Base-by-base conservation (phyloP, 37 sponge, comb jelly and placozoan genomes). In the Theonella swinhoei region DNA sequence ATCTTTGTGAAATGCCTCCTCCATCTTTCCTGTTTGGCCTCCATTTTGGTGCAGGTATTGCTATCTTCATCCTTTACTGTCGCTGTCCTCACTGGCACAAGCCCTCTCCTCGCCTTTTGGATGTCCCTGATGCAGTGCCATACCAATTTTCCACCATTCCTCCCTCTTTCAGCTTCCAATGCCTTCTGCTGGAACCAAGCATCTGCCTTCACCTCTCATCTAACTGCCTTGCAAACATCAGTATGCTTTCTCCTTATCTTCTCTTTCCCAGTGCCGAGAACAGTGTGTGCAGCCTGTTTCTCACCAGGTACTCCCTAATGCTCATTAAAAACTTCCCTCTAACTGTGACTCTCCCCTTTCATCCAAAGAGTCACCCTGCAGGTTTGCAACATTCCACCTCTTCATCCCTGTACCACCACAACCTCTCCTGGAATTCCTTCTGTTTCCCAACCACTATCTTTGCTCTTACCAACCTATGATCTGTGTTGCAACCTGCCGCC, bases 51-150 rank as follows among this genome's bases (percentile, higher is more conserved):
- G 41, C 73, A 82, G 29, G 7, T 11, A 33, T 72, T 72, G 36
- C 83, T 74, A 9, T 82, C 62, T 41, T 82, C 75, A 39, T 64
- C 42, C 3, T 39, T 64, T 1, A 83, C 32, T 0, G 32, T 73
- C 4, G 24, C 67, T 2, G 9, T 0, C 24, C 33, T 74, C 36
- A 75, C 22, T 64, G 84, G 84, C 33, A 75, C 76, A 5, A 83
- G 23, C 0, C 76, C 84, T 64, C 76, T 75, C 29, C 68, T 74
- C 3, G 68, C 84, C n/a, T n/a, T n/a, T n/a, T n/a, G n/a, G n/a
- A n/a, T n/a, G 36, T 75, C 84, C 32, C 76, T 75, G 60, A 75
- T 83, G 67, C 76, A 83, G 26, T 34, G 42, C 68, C 84, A 83
- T 61, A 83, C 68, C 29, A 36, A 0, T 42, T 36, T 67, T 47